Evolutionary conservation across 2,888 invertebrate genomes (phyloP), one percentile per base, ranked within the genome.

Genomic region (Catocala sponsa): DNA sequence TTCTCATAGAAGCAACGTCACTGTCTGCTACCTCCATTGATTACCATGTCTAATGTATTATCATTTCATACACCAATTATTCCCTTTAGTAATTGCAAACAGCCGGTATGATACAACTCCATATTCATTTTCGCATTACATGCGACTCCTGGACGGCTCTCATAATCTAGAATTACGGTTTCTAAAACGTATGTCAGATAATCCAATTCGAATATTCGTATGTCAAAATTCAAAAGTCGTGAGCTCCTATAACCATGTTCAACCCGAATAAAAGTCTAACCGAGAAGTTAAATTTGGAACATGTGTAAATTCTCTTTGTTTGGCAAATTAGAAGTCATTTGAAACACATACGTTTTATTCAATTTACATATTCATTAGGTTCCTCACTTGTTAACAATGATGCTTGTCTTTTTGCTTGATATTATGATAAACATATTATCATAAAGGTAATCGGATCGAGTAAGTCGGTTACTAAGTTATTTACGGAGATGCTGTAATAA

Each of bases 281-380:
- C 9, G 13, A 5, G 41, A 72, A 65, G 55, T 60, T 60, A 43
- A 43, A 63, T 54, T 46, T 38, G 25, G 52, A 74, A 55, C 32
- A 55, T 32, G 44, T 48, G 46, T 55, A 38, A 55, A 55, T 59
- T 56, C 56, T n/a, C 55, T 58, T 71, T 60, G 63, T 67, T 60
- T 51, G 7, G 47, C 13, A 71, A 71, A 71, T 75, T 75, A 59
- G 64, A 60, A 62, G 53, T 68, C 51, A 55, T 67, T 64, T 57
- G 62, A 61, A 65, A 76, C 53, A 67, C 63, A 71, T 67, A 76
- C 65, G 60, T 56, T 71, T 73, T 61, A 73, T 65, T 63, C 49
- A 62, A 73, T 73, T 73, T 73, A 64, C 71, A 73, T 76, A 68
- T 76, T 76, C 65, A 76, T 76, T 65, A 60, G 44, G 57, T 60